Evolutionary conservation across 2,888 invertebrate genomes (phyloP), one percentile per base, ranked within the genome.

Genomic region (Limnephilus marmoratus): DNA sequence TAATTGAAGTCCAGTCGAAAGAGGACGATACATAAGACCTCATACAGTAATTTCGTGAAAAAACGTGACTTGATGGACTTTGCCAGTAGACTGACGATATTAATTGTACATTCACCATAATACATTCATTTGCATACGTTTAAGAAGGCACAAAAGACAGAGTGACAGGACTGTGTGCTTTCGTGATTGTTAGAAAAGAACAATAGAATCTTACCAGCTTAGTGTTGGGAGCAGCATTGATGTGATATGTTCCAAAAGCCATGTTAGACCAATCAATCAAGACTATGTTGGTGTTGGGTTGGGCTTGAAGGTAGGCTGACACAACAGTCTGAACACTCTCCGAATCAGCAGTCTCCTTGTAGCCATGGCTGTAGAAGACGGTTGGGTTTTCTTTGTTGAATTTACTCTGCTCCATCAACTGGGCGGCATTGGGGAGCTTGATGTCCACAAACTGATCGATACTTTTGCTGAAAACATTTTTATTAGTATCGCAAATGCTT

Each of bases 191-290:
- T 31, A 31, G 31, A 18, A 18, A 68, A 68, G 24, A 68, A n/a
- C 68, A 9, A n/a, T 68, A 1, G n/a, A 24, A 68, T n/a, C 24
- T 68, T 68, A 97, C 97, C 94, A 96, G 95, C 94, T 96, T 96
- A 5, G 97, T 96, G 94, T 97, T 97, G 92, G 96, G 95, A 2
- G 97, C 97, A 29, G 97, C 97, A 93, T 96, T 96, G 49, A 96
- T 95, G 94, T 97, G 95, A 93, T 96, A 96, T 0, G 96, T 95
- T 0, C 96, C 96, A 89, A 95, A 95, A 0, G 96, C 95, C 96
- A 96, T 96, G 93, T 96, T 96, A 1, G 96, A 96, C 96, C 96
- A 96, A 94, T 96, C 96, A 85, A 96, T 94, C 68, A 96, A 94
- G 15, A 96, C 92, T 11, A 96, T 94, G 93, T 96, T 96, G 37